These are phyloP conservation scores for Galbula dea DNA, from an alignment of 2,113 vertebrate species.

Conservation along the genomic window DNA sequence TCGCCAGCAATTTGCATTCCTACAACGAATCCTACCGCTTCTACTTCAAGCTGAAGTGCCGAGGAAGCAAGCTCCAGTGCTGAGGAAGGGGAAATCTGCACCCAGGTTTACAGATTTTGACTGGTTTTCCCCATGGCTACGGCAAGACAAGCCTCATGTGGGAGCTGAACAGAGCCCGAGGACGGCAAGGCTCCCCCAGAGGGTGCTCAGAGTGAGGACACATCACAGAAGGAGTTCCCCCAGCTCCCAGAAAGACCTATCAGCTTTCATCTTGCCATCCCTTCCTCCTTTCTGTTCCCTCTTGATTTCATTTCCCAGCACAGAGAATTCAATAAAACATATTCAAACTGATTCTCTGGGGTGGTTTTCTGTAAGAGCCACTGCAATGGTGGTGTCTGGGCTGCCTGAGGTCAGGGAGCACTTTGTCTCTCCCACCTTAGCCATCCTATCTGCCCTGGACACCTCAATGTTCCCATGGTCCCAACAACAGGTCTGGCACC, in stretches of 20 bases:
- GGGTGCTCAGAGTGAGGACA: neutral
- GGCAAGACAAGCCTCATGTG: neutral
- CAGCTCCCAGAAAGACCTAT: neutral
- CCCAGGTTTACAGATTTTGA: neutral
- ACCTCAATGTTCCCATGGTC: accelerated
- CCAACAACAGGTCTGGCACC: neutral
- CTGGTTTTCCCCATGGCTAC: neutral
- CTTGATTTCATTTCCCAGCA: neutral
- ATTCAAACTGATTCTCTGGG: accelerated
- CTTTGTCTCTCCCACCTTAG: neutral
- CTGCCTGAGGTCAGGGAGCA: accelerated
- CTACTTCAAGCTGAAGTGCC: conserved; percentile 41
- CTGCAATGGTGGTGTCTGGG: accelerated
- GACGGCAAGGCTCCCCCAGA: accelerated
- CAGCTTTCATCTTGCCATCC: neutral
- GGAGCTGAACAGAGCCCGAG: neutral
- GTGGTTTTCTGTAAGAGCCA: neutral
- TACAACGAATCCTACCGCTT: conserved; percentile 60
- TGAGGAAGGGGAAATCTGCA: neutral
- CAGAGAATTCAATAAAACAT: neutral
- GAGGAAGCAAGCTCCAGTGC: conserved; percentile 1
- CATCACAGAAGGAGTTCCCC: accelerated
- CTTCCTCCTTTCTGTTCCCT: neutral
- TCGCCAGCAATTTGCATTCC: conserved; percentile 35
- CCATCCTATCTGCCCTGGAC: neutral